Evolutionary conservation across 1,140 invertebrate species (phyloP).

Genomic region (Hyphantria cunea): DNA sequence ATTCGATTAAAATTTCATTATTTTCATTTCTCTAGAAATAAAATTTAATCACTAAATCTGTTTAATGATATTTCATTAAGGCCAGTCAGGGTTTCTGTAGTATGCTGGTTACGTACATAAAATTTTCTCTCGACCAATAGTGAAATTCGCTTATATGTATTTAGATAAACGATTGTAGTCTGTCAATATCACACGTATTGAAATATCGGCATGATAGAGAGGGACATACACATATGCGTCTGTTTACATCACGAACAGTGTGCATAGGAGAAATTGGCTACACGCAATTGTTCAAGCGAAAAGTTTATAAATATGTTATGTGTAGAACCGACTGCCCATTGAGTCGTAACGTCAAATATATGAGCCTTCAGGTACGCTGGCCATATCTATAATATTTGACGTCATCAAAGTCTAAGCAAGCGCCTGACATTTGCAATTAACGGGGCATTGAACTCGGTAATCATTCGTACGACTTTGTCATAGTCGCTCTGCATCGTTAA

Average conservation of each 20-base stretch:
- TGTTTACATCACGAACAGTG: conserved; percentile 24
- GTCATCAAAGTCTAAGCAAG: too few relatives aligned
- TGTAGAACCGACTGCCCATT: conserved; percentile 8
- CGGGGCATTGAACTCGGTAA: too few relatives aligned
- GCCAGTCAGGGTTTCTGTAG: conserved; percentile 12
- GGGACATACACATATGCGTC: conserved; percentile 12
- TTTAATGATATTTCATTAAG: too few relatives aligned
- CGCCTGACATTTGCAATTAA: too few relatives aligned
- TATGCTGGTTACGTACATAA: conserved; percentile 18
- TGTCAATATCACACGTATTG: conserved; percentile 6
- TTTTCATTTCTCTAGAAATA: too few relatives aligned
- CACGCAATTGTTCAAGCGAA: conserved; percentile 29
- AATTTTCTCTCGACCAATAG: conserved; percentile 23
- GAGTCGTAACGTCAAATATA: conserved; percentile 13
- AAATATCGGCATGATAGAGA: conserved; percentile 8
- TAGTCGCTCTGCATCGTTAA: too few relatives aligned
- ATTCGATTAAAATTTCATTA: too few relatives aligned
- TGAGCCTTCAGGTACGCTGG: too few relatives aligned
- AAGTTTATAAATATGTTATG: conserved; percentile 26
- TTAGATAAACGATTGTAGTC: conserved; percentile 10
- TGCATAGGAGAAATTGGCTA: conserved; percentile 33
- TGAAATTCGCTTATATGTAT: conserved; percentile 23
- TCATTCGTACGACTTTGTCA: too few relatives aligned
- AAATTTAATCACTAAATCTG: too few relatives aligned
- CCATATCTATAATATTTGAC: too few relatives aligned